Evolutionary conservation across 1,140 invertebrate genomes (phyloP).

Genomic region (Drosophila subobscura): DNA sequence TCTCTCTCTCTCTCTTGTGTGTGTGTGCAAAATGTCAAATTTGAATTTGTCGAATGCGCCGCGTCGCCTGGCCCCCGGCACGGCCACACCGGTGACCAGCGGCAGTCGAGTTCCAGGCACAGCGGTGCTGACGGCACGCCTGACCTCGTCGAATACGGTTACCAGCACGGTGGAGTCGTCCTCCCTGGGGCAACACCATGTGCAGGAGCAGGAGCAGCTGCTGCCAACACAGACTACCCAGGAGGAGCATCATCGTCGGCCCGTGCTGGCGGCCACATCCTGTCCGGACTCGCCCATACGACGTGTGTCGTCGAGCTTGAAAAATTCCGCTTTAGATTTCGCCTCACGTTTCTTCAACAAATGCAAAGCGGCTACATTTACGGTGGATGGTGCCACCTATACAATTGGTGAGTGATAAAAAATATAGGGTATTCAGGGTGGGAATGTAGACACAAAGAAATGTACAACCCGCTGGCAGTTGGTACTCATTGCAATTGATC

Average conservation of each 20-base stretch:
- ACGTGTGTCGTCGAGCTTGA: constrained; percentile 76
- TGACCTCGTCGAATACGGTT: constrained; percentile 56
- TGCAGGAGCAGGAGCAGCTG: constrained; percentile 16
- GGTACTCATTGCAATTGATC: too few species aligned
- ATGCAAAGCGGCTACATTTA: constrained; percentile 91
- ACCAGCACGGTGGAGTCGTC: constrained; percentile 35
- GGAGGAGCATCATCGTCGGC: too few species aligned
- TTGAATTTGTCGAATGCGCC: constrained; percentile 59
- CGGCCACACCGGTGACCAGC: constrained; percentile 62
- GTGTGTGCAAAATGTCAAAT: constrained; percentile 65
- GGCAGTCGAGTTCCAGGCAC: constrained; percentile 11
- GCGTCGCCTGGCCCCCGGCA: constrained; percentile 70
- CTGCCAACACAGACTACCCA: neutral
- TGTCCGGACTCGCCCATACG: constrained; percentile 80
- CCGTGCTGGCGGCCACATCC: constrained; percentile 51
- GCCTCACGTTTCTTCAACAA: constrained; percentile 88
- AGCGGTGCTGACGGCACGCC: constrained; percentile 53
- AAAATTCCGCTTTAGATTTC: constrained; percentile 78
- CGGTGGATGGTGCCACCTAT: constrained; percentile 90
- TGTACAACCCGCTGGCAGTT: too few species aligned
- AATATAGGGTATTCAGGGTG: constrained; percentile 1
- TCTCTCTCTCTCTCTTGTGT: too few species aligned
- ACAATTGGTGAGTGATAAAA: constrained; percentile 88
- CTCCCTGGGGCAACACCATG: constrained; percentile 28
- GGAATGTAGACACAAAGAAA: too few species aligned